Base-by-base conservation (phyloP, 2,888 invertebrate species). In the Uloborus plumipes region DNA sequence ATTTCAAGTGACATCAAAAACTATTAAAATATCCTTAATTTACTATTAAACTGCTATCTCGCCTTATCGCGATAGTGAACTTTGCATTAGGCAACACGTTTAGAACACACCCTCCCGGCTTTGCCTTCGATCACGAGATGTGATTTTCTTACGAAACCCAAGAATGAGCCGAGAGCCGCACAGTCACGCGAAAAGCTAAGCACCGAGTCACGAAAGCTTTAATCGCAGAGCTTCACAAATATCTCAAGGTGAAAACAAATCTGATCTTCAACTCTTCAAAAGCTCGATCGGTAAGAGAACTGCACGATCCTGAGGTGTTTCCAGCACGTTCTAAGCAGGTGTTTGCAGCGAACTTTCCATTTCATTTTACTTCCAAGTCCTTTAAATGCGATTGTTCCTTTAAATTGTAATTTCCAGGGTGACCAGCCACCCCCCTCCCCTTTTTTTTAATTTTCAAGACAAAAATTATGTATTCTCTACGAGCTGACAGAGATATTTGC, bases 191-290 rank as follows among this genome's bases (percentile, higher is more conserved):
- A 31, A 14, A 55, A 49, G 39, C 64, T 62, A 77, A 70, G 51
- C 53, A 53, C 49, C 11, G 9, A 66, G 73, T 80, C 79, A 80
- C 79, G 79, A 80, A 59, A 53, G 47, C 55, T 39, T 59, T 67
- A 72, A 79, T 79, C 71, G 70, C 71, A 22, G 31, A 67, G 16
- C 31, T 70, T 62, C 47, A 59, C 59, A 67, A 69, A 69, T 69
- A 69, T 62, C 69, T 79, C 78, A 79, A 79, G 78, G 78, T 79
- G 77, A 71, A 70, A 77, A 55, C 66, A 26, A 26, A 66, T 66
- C 66, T 47, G 66, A 66, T 66, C 66, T 13, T 51, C 14, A 61
- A 55, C 58, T 18, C 69, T 70, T 58, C 51, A 20, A 16, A 49
- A 49, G 65, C 39, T 59, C 53, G 49, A 9, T 77, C 78, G 65